A percentile compares a stretch with the other conserved stretches of the same genome.
Evolutionary conservation across 2,888 invertebrate genomes (phyloP).

Genomic region (Heliconius ethilla): DNA sequence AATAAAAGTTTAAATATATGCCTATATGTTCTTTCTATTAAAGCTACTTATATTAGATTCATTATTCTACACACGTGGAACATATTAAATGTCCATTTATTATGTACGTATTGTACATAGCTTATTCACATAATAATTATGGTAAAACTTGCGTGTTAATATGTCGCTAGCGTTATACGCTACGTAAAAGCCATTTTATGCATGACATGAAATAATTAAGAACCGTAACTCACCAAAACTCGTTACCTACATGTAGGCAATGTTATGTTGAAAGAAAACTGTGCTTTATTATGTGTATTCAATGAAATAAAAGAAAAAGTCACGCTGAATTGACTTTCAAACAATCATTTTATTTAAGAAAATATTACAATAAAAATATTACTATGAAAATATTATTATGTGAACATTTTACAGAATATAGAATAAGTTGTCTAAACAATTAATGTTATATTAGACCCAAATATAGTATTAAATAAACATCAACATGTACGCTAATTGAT

Average conservation of each 20-base stretch:
- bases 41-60: not conserved
- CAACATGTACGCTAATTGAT: not conserved
- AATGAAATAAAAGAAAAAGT: not conserved
- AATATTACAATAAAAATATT: not conserved
- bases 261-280: constrained; percentile 14
- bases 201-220: constrained; percentile 41
- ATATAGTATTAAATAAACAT: not conserved
- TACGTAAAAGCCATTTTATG: constrained; percentile 36
- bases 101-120: not conserved
- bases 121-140: constrained; percentile 34
- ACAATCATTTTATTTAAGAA: not conserved
- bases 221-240: constrained; percentile 26
- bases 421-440: not conserved
- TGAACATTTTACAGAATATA: not conserved
- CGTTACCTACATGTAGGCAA: not conserved
- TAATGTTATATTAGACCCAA: not conserved
- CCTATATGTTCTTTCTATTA: not conserved
- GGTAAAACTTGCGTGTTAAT: constrained; percentile 41
- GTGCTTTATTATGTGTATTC: not conserved
- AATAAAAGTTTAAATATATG: not conserved
- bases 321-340: not conserved
- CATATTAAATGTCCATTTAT: constrained; percentile 13
- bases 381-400: too few species aligned
- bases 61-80: not conserved
- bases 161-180: constrained; percentile 32